These are phyloP conservation scores for Conus ventricosus DNA, from an alignment of 1,140 invertebrate genomes.

Conservation along the genomic window DNA sequence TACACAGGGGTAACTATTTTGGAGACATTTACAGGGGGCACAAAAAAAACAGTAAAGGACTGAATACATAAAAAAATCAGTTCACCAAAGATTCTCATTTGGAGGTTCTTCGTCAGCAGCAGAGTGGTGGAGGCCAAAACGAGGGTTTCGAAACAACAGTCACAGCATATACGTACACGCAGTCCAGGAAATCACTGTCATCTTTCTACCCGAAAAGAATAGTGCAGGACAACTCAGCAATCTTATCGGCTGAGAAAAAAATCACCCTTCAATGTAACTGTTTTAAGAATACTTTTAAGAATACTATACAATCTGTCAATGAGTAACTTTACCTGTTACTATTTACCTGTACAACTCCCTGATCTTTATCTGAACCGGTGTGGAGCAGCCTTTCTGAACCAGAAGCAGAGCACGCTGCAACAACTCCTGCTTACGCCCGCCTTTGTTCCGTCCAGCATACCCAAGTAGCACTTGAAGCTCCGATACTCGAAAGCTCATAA, in stretches of 20 bases:
- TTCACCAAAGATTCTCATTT: not conserved
- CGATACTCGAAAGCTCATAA: constrained; percentile 88
- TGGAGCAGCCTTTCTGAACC: constrained; percentile 83
- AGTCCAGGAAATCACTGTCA: not conserved
- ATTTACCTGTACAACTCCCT: constrained; percentile 82
- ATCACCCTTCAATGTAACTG: too few relatives aligned
- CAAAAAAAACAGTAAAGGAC: not conserved
- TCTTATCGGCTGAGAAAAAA: too few relatives aligned
- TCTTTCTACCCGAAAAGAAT: not conserved
- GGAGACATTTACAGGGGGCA: not conserved
- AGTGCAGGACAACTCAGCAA: too few relatives aligned
- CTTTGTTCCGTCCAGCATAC: constrained; percentile 89
- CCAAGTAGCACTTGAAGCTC: constrained; percentile 89
- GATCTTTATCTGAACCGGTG: constrained; percentile 86
- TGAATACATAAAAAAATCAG: not conserved
- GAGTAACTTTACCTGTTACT: not conserved
- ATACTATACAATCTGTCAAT: too few relatives aligned
- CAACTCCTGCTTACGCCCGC: constrained; percentile 90
- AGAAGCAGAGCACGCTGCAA: constrained; percentile 85
- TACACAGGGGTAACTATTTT: not conserved
- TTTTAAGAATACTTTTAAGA: too few relatives aligned
- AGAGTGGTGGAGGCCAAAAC: not conserved
- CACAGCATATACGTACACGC: not conserved
- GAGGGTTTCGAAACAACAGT: not conserved
- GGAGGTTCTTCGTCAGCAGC: not conserved